Evolutionary conservation across 2,888 invertebrate genomes (phyloP), one percentile per base, ranked within the genome.

Genomic region (Clivina fossor): DNA sequence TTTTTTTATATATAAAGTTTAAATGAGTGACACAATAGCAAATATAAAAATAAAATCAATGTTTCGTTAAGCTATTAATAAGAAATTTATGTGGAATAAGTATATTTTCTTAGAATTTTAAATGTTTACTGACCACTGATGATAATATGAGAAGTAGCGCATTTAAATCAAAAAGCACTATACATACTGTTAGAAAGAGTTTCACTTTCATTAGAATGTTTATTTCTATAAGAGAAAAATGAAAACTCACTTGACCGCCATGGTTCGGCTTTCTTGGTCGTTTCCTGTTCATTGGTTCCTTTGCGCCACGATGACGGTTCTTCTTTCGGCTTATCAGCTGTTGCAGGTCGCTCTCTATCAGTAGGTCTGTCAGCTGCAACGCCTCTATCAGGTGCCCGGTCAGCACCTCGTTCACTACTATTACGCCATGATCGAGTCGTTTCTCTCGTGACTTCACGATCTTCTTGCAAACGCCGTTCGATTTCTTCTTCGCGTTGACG

Each of bases 401-500:
- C 40, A 2, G 16, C 40, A n/a, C 33, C 33, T 9, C 41, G 16
- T 30, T 44, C 50, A 1, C 26, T 4, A 50, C 54, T 65, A 53
- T 62, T 60, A 58, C 65, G 48, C 67, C 67, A 64, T 9, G 63
- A 63, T 37, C 62, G 61, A 8, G 35, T 58, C 40, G 48, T 56
- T 30, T 62, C 61, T 48, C 51, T 60, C 4, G 53, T 41, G 4
- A 56, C 38, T 4, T 77, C 75, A n/a, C 71, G 71, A 55, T 79
- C 77, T 59, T 81, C 81, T 50, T 77, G 77, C 9, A 85, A 71
- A 63, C 81, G 83, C 2, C 82, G 79, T 41, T 84, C 83, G 0
- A 86, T 80, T 61, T 88, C 88, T 4, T 86, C 88, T 58, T 90
- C 87, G 63, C 83, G 83, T 11, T 82, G 84, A 32, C 84, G 78